Percentiles rank a stretch among this genome's conserved stretches.
phyloP scores from a whole-genome alignment of 1,140 invertebrate species.

The Leptonema lineaticorne region DNA sequence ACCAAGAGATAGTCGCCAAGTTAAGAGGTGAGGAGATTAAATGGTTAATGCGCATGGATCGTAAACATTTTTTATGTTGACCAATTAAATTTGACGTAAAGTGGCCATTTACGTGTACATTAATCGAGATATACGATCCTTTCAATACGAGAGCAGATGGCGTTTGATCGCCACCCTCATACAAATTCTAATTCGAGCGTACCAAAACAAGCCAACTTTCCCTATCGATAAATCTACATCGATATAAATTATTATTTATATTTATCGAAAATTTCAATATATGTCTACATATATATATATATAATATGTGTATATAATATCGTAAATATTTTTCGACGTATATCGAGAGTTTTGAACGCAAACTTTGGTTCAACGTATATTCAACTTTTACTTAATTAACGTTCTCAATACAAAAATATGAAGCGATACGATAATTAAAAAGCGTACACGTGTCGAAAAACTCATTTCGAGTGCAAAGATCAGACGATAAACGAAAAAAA shows the following conservation, averaged over 20 bases:
- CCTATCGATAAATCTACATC: not conserved
- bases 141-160: constrained; percentile 13
- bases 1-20: too few species aligned
- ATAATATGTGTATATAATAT: too few species aligned
- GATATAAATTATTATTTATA: not conserved
- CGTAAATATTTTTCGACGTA: too few species aligned
- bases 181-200: not conserved
- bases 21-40: not conserved
- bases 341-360: too few species aligned
- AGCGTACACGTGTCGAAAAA: too few species aligned
- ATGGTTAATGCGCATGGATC: not conserved
- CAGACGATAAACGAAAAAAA: too few species aligned
- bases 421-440: too few species aligned
- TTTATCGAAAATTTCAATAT: not conserved
- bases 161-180: not conserved
- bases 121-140: constrained; percentile 7
- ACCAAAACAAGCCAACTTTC: constrained; percentile 4
- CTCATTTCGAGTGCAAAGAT: too few species aligned
- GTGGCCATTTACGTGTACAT: constrained; percentile 14
- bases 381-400: too few species aligned
- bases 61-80: constrained; percentile 5
- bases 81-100: constrained; percentile 18
- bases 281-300: not conserved
- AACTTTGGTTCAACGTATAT: too few species aligned
- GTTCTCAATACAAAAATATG: too few species aligned